Evolutionary conservation across 2,797 vertebrate species (phyloP).

Genomic region (Percopsis omiscomaycus): DNA sequence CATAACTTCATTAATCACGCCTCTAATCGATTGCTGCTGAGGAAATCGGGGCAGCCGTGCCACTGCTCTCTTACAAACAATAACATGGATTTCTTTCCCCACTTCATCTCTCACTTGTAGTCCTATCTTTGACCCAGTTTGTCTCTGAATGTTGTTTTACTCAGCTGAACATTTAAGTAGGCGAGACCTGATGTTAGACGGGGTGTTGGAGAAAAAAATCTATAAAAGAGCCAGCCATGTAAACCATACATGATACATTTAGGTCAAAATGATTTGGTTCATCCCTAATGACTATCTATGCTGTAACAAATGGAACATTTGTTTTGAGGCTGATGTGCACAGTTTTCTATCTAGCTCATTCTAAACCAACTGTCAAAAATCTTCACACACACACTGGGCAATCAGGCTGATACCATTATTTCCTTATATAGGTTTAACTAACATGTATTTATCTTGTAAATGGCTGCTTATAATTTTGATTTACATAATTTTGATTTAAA

Average conservation of each 20-base stretch:
- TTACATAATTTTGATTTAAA: too few relatives aligned
- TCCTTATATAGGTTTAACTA: too few relatives aligned
- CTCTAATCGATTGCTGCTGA: conserved; percentile 53
- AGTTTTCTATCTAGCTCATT: too few relatives aligned
- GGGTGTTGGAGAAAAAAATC: conserved; percentile 14
- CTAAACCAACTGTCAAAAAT: too few relatives aligned
- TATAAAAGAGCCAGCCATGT: background rate
- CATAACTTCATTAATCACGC: conserved; percentile 67
- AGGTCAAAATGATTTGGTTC: too few relatives aligned
- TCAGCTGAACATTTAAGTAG: conserved; percentile 10
- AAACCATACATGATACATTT: background rate
- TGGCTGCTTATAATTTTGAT: too few relatives aligned
- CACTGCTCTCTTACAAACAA: conserved; percentile 42
- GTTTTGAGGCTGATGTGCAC: too few relatives aligned
- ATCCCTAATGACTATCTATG: too few relatives aligned
- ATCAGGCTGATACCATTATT: too few relatives aligned
- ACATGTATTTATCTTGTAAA: too few relatives aligned
- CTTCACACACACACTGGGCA: too few relatives aligned
- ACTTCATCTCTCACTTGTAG: conserved; percentile 38
- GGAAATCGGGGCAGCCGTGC: conserved; percentile 45
- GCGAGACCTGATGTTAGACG: conserved; percentile 15
- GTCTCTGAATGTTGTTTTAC: conserved; percentile 37
- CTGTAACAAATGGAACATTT: too few relatives aligned
- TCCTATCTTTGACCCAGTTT: conserved; percentile 44
- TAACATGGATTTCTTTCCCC: conserved; percentile 46